Conservation (phyloP, 2,888 invertebrate species). For the Eutolmus rufibarbis region DNA sequence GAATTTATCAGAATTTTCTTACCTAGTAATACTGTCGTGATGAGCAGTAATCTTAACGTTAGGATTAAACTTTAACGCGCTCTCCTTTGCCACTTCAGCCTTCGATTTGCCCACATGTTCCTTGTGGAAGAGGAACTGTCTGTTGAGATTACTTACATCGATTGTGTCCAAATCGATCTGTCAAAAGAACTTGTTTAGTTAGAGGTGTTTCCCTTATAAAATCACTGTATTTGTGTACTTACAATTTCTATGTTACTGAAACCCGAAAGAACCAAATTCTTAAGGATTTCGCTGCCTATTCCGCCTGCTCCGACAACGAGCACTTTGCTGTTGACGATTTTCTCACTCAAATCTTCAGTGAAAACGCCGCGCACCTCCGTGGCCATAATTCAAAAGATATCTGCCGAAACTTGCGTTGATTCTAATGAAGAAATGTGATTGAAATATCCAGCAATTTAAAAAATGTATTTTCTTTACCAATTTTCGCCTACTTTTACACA, state of each 20-base stretch:
- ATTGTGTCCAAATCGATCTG: slow-evolving; percentile 99
- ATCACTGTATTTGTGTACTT: slow-evolving; percentile 64
- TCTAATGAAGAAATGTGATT: background rate
- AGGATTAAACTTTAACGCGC: slow-evolving; percentile 87
- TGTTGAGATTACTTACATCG: slow-evolving; percentile 97
- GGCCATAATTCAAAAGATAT: slow-evolving; percentile 65
- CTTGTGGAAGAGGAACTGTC: slow-evolving; percentile 98
- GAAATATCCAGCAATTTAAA: background rate
- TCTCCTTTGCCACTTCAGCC: slow-evolving; percentile 88
- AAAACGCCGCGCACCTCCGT: slow-evolving; percentile 73
- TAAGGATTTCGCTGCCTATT: slow-evolving; percentile 98
- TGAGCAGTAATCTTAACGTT: slow-evolving; percentile 87
- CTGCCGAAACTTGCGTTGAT: background rate
- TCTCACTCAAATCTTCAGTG: slow-evolving; percentile 69
- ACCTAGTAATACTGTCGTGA: slow-evolving; percentile 94
- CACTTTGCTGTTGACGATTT: slow-evolving; percentile 75
- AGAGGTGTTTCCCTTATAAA: background rate
- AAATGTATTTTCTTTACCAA: background rate
- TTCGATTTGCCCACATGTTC: slow-evolving; percentile 98
- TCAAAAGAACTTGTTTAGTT: background rate
- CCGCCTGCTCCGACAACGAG: slow-evolving; percentile 97
- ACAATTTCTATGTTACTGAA: slow-evolving; percentile 94
- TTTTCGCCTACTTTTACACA: background rate
- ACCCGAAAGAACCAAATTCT: slow-evolving; percentile 94
- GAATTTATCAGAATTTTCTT: slow-evolving; percentile 56